These are phyloP conservation scores for Perognathus longimembris DNA, from an alignment of 2,113 vertebrate species.

Conservation along the genomic window DNA sequence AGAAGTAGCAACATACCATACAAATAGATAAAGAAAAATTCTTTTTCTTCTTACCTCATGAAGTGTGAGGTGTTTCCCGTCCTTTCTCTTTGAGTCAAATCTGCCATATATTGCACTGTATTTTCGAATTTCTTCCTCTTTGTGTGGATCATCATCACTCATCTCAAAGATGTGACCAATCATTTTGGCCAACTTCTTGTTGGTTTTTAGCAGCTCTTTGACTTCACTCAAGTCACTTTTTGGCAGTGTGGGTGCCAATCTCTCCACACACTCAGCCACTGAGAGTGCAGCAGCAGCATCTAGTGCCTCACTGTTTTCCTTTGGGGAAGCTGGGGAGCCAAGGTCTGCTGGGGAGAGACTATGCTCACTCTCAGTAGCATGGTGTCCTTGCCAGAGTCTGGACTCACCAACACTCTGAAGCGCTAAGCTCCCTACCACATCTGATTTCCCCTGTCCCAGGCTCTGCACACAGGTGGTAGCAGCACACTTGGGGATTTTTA, in stretches of 20 bases:
- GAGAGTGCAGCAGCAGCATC: slow-evolving; percentile 94
- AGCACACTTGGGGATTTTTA: slow-evolving; percentile 92
- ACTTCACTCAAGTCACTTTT: slow-evolving; percentile 91
- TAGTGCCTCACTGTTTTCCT: slow-evolving; percentile 93
- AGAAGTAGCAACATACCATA: not conserved
- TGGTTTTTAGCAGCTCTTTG: slow-evolving; percentile 94
- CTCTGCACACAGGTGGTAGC: slow-evolving; percentile 90
- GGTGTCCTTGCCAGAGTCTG: slow-evolving; percentile 93
- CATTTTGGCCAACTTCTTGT: slow-evolving; percentile 99
- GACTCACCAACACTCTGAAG: slow-evolving; percentile 89
- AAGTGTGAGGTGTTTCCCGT: slow-evolving; percentile 97
- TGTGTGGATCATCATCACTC: slow-evolving; percentile 93
- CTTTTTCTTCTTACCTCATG: slow-evolving; percentile 91
- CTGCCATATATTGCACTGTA: slow-evolving; percentile 99
- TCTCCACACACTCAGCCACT: slow-evolving; percentile 95
- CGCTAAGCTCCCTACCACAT: slow-evolving; percentile 86
- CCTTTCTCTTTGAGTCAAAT: slow-evolving; percentile 98
- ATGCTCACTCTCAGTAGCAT: slow-evolving; percentile 93
- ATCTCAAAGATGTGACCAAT: slow-evolving; percentile 98
- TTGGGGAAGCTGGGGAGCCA: slow-evolving; percentile 95
- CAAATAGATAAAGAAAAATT: not conserved
- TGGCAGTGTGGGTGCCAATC: slow-evolving; percentile 92
- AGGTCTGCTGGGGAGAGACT: slow-evolving; percentile 94
- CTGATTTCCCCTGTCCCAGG: slow-evolving; percentile 87
- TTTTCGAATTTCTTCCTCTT: slow-evolving; percentile 97